phyloP scores from a whole-genome alignment of 92 coral and sea anemone genomes.

The Phenganax subtilis region DNA sequence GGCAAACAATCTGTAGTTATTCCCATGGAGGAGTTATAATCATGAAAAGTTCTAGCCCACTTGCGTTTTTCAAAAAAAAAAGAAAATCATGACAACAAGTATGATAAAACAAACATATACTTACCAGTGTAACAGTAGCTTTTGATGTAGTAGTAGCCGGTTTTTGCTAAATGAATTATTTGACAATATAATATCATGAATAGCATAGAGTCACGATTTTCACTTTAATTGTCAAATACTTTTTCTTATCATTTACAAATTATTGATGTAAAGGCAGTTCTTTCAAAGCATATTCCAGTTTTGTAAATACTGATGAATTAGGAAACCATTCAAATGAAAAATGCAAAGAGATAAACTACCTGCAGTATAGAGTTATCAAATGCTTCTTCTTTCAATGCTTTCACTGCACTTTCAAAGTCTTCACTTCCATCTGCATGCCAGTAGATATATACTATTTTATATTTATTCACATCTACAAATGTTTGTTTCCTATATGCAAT shows the following conservation, averaged over 20 bases:
- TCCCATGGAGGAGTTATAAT: neutral
- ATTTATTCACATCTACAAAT: neutral
- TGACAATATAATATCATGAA: too few species aligned
- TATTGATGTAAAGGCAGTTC: too few species aligned
- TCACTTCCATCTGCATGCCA: constrained; percentile 77
- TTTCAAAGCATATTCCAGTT: too few species aligned
- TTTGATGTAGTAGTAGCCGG: neutral
- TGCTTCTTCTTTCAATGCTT: constrained; percentile 77
- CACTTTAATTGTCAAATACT: too few species aligned
- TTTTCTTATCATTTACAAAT: too few species aligned
- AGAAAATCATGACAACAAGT: neutral
- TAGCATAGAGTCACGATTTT: too few species aligned
- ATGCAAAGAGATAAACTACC: neutral
- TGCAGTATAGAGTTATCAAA: constrained; percentile 57
- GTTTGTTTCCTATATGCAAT: too few species aligned
- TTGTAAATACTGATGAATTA: too few species aligned
- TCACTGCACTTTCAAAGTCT: constrained; percentile 89
- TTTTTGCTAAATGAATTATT: neutral
- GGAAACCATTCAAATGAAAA: too few species aligned
- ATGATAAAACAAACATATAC: neutral
- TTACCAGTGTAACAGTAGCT: constrained; percentile 15
- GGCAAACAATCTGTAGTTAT: neutral
- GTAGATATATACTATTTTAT: neutral
- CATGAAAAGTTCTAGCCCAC: neutral
- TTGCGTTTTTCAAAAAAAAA: neutral